Evolutionary conservation across 2,113 vertebrate species (phyloP).

Genomic region (Callionymus lyra): DNA sequence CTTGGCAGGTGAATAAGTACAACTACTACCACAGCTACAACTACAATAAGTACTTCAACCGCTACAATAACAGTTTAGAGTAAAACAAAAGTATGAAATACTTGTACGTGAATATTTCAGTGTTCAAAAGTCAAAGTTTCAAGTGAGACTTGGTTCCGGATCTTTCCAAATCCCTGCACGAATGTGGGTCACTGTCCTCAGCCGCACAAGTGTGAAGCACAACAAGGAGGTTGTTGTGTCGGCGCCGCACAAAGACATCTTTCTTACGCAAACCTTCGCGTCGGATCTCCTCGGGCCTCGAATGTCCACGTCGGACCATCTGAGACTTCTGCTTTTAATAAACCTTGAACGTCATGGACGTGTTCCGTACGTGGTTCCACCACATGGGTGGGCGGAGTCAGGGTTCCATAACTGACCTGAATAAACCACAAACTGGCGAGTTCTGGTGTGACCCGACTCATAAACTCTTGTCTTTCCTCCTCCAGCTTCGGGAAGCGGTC

Average conservation of each 20-base stretch:
- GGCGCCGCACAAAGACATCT: slow-evolving; percentile 28
- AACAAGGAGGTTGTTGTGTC: slow-evolving; percentile 31
- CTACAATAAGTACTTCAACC: no score
- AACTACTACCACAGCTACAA: no score
- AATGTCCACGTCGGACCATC: slow-evolving; percentile 41
- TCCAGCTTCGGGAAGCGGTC: slow-evolving; percentile 93
- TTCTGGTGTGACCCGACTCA: no score
- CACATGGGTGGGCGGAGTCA: slow-evolving; percentile 26
- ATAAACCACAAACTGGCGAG: no score
- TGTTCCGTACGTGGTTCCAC: slow-evolving; percentile 37
- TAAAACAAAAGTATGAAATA: no score
- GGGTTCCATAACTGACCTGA: no score
- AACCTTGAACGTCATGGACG: background rate
- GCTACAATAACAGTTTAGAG: no score
- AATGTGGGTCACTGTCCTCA: slow-evolving; percentile 21
- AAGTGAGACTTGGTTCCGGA: no score
- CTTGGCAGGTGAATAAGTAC: no score
- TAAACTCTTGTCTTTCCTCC: slow-evolving; percentile 4
- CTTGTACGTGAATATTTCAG: no score
- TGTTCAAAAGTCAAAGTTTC: no score
- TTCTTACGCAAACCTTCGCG: slow-evolving; percentile 29
- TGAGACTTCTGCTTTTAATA: slow-evolving; percentile 25
- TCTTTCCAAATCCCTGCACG: no score
- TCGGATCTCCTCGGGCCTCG: slow-evolving; percentile 21
- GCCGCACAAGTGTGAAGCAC: slow-evolving; percentile 28